Conservation (phyloP, 2,113 vertebrate genomes). For the Nibea coibor region DNA sequence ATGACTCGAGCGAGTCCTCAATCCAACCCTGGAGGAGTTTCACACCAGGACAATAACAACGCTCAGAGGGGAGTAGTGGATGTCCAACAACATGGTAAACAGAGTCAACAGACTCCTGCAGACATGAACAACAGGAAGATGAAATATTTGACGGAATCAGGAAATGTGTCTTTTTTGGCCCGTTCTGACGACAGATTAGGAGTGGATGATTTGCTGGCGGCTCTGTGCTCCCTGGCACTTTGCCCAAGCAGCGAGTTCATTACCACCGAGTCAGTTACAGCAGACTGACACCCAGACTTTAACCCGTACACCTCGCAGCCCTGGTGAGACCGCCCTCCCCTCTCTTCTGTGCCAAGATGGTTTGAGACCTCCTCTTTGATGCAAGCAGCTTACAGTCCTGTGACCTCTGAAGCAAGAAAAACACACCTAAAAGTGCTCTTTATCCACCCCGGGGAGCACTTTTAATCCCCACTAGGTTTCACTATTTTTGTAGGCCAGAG, state of each 20-base stretch:
- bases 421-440: constrained; percentile 9
- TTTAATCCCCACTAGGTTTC: neutral
- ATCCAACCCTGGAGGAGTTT: constrained; percentile 19
- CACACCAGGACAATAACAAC: constrained; percentile 13
- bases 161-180: neutral
- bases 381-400: constrained; percentile 7
- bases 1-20: constrained; percentile 10
- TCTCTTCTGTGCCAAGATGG: constrained; percentile 46
- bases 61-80: constrained; percentile 4
- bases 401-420: constrained; percentile 18
- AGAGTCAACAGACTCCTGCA: neutral
- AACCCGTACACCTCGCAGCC: constrained; percentile 60
- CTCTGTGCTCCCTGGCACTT: constrained; percentile 52
- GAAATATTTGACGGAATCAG: neutral
- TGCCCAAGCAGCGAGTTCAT: constrained; percentile 62
- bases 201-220: constrained; percentile 26
- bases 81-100: neutral
- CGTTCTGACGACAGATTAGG: neutral
- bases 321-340: constrained; percentile 15
- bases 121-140: neutral
- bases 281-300: constrained; percentile 73
- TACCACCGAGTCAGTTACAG: constrained; percentile 64
- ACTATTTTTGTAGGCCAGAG: neutral
- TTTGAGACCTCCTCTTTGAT: constrained; percentile 23
- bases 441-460: neutral